Base-by-base conservation (phyloP, 1,140 invertebrate species). In the Arctopsyche grandis region DNA sequence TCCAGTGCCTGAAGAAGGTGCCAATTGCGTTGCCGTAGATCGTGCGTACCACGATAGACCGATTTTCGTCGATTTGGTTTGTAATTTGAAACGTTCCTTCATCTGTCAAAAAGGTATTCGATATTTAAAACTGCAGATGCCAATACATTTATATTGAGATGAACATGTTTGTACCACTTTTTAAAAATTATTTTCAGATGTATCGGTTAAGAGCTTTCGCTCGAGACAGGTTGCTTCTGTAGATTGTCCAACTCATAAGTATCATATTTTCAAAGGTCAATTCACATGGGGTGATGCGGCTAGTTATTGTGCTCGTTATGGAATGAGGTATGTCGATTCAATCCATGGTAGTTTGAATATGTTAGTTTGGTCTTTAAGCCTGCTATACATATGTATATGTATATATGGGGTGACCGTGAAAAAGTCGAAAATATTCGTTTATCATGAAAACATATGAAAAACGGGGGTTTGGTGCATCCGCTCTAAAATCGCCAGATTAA, bases 21-120 rank as follows among this genome's bases (percentile, higher is more conserved):
- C 86, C 0, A 86, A 88, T 81, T 88, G 87, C 75, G 87, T 88
- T 5, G 87, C 85, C 0, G 12, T 88, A 52, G 86, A 87, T 38
- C 75, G 87, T 12, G 86, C 87, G 5, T 69, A 80, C 19, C 86
- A 88, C 79, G 86, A 88, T 82, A 83, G 82, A 19, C 87, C 87
- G 0, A 86, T 88, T 1, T 88, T 88, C 76, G 48, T 88, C 0
- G 87, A 88, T 80, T 83, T 88, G 21, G 84, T 84, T 0, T 88
- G 87, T 63, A 71, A 79, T 0, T 52, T 87, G 5, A 83, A 86
- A 16, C 81, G 87, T 9, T 83, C 85, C 0, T 88, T 87, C 43
- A 85, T 83, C 4, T 88, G 87, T 22, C 85, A 88, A 70, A 84
- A 83, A 84, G 85, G 87, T 86, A 75, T 77, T 80, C 26, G 12